Evolutionary conservation across 2,113 vertebrate genomes (phyloP), one percentile per base, ranked within the genome.

Genomic region (Seriola rivoliana): DNA sequence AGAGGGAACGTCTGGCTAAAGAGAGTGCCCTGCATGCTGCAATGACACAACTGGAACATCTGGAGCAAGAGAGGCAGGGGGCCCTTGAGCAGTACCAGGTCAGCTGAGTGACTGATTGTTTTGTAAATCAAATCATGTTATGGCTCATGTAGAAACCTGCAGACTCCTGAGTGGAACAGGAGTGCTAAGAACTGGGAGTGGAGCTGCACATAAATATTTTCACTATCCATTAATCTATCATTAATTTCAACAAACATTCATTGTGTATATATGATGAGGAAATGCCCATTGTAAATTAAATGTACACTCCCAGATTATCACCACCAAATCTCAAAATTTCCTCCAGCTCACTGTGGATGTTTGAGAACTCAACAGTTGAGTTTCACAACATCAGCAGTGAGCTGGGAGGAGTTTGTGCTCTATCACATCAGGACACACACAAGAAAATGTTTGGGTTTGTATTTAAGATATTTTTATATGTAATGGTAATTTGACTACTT

Each of bases 21-120:
- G 98, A 99, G 25, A 89, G 0, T 2, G 98, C 97, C 4, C 95
- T 99, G 67, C 94, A 97, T 75, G 95, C 94, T 0, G 98, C 98
- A n/a, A 96, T 98, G 97, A 62, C 87, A 12, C 98, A 99, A 75
- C 95, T 99, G 91, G 94, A 95, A 4, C 94, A 95, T 78, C 96
- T 99, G 40, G 97, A 99, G 90, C 70, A 85, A 0, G 97, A 99
- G 89, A 95, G 98, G 57, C 95, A 96, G 36, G 95, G 96, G 32
- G 97, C 97, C 0, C 95, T 99, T 54, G 95, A 97, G 91, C 97
- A 98, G 63, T 99, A 99, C 0, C 96, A 98, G 97, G 98, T 99
- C 72, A 85, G 90, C 13, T 21, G 13, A 70, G 36, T 29, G 12
- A 25, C 64, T 17, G 34, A 60, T 17, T 60, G 46, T 29, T 38